These are phyloP conservation scores for Xenopus borealis DNA, from an alignment of 2,113 vertebrate genomes.

Conservation along the genomic window DNA sequence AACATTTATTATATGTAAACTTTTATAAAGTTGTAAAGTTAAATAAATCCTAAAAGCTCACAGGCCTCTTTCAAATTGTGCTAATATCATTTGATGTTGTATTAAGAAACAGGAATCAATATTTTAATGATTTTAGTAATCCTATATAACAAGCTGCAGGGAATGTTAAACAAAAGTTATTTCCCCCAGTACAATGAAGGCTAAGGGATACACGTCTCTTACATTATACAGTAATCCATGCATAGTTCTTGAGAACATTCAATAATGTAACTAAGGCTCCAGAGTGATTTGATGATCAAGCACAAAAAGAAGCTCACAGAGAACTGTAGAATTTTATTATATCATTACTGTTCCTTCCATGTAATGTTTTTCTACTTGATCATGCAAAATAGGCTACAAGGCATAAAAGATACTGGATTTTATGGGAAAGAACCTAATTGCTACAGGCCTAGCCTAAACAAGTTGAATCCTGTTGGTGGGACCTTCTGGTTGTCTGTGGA, in stretches of 20 bases:
- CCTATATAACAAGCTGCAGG: constrained; percentile 39
- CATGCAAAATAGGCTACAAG: neutral
- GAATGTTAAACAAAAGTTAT: constrained; percentile 40
- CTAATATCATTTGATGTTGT: constrained; percentile 33
- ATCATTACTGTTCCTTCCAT: neutral
- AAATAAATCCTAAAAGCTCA: neutral
- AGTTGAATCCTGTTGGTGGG: no score
- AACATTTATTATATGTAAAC: neutral
- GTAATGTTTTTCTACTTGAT: neutral
- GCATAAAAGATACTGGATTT: no score
- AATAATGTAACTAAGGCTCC: constrained; percentile 18
- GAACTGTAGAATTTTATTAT: constrained; percentile 3
- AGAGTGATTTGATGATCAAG: constrained; percentile 26
- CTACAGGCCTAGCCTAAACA: no score
- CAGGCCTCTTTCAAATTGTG: constrained; percentile 34
- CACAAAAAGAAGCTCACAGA: neutral
- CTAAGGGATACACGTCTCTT: constrained; percentile 19
- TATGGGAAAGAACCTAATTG: no score
- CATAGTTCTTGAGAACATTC: constrained; percentile 26
- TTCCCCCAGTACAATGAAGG: constrained; percentile 33
- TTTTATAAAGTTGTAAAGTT: constrained; percentile 24
- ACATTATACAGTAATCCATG: constrained; percentile 41
- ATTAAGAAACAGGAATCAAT: constrained; percentile 40
- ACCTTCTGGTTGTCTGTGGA: no score
- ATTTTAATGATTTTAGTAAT: constrained; percentile 43